Evolutionary conservation across 2,888 invertebrate genomes (phyloP).

Genomic region (Julus scanicus): DNA sequence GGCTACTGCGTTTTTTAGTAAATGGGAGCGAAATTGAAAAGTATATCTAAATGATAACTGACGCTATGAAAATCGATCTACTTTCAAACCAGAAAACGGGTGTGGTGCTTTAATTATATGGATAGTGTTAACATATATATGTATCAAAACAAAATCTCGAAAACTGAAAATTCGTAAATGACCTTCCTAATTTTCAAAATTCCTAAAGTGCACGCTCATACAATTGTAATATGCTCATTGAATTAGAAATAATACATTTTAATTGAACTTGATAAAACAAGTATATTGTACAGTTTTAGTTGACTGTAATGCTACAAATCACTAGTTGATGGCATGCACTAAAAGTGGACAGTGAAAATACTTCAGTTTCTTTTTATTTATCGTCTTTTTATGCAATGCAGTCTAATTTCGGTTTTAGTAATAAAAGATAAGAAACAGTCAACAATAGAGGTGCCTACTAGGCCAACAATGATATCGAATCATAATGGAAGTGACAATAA

Average conservation of each 20-base stretch:
- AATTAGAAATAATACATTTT: not conserved
- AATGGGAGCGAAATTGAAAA: constrained; percentile 36
- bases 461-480: not conserved
- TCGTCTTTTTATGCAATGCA: not conserved
- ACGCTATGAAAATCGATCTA: constrained; percentile 40
- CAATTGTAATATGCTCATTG: not conserved
- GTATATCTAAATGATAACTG: constrained; percentile 45
- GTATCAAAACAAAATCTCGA: not conserved
- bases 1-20: not conserved
- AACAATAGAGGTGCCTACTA: not conserved
- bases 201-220: not conserved
- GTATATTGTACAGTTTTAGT: not conserved
- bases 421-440: constrained; percentile 6
- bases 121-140: not conserved
- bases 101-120: constrained; percentile 12
- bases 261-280: constrained; percentile 29
- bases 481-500: no score
- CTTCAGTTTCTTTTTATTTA: not conserved
- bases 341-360: not conserved
- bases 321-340: not conserved
- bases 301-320: not conserved
- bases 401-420: not conserved
- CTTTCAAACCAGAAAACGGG: constrained; percentile 29
- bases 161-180: constrained; percentile 2
- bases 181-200: not conserved